Conservation (phyloP, 2,888 invertebrate genomes). For the Hirtodrosophila confusa region DNA sequence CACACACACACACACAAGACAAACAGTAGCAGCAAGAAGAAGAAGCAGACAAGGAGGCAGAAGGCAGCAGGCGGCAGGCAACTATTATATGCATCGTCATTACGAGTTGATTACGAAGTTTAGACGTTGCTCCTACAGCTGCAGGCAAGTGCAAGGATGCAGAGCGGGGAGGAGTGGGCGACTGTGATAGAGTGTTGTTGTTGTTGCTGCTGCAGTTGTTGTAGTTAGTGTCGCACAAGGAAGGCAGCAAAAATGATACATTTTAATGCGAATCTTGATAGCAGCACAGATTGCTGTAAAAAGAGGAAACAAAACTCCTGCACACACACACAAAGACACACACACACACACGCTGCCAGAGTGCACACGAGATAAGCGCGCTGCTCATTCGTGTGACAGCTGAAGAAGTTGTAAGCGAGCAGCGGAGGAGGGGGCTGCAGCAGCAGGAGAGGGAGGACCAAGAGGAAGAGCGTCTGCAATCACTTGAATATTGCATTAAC, state of each 20-base stretch:
- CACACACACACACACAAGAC: constrained; percentile 28
- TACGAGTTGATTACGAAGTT: constrained; percentile 78
- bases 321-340: constrained; percentile 40
- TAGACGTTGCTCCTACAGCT: constrained; percentile 57
- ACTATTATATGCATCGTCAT: constrained; percentile 76
- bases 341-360: constrained; percentile 47
- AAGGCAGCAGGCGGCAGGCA: constrained; percentile 11
- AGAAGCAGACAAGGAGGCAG: constrained; percentile 31
- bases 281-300: constrained; percentile 79
- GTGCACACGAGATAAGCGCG: constrained; percentile 71
- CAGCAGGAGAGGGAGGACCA: constrained; percentile 6
- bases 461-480: constrained; percentile 69
- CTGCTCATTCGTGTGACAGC: constrained; percentile 77
- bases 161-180: constrained; percentile 13
- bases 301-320: constrained; percentile 79
- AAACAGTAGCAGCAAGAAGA: constrained; percentile 39
- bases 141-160: constrained; percentile 26
- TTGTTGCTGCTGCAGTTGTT: constrained; percentile 32
- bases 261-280: constrained; percentile 84
- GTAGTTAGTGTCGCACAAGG: constrained; percentile 62
- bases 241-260: constrained; percentile 81
- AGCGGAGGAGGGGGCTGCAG: constrained; percentile 12
- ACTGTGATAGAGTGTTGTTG: constrained; percentile 19
- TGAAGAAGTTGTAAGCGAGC: constrained; percentile 68
- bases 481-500: constrained; percentile 82